Evolutionary conservation across 2,113 vertebrate genomes (phyloP), one percentile per base, ranked within the genome.

Genomic region (Austrofundulus limnaeus): DNA sequence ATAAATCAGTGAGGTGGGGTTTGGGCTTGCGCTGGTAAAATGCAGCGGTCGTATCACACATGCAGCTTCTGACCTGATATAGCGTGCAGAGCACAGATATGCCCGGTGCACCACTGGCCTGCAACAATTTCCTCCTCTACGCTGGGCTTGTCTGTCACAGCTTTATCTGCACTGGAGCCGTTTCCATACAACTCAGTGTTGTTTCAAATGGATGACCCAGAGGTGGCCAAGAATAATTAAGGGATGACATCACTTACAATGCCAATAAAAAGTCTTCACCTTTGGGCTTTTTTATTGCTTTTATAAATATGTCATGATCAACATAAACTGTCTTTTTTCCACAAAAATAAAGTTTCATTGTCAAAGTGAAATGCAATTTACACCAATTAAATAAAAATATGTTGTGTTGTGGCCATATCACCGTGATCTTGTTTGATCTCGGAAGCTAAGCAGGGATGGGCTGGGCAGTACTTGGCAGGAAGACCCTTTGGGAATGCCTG

Each of bases 131-230:
- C 16, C 54, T 21, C 9, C 14, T 5, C 16, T 41, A 24, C 41
- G n/a, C 10, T 54, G 31, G 51, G 31, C 51, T 54, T 64, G 25
- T 65, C 31, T 25, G 17, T 42, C 55, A 48, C 65, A 38, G 31
- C 28, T 14, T 19, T 38, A 24, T 63, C 47, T 49, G 19, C n/a
- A 37, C 46, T 23, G 47, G 28, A 43, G 55, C 11, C 39, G 45
- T 45, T 28, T 39, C 31, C 51, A 54, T 43, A 52, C n/a, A 28
- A 8, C 38, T 5, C 25, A 19, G 5, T 42, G 21, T 45, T 12
- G 23, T 11, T 24, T 9, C 11, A 16, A 50, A 53, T 4, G 15
- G 21, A 61, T 58, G 14, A 38, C 56, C 19, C 21, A 46, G 39
- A n/a, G 7, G n/a, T 25, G 45, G 28, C 54, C 31, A 4, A 38